Evolutionary conservation across 1,140 invertebrate species (phyloP), one percentile per base, ranked within the genome.

Genomic region (Brachionus rotundiformis): DNA sequence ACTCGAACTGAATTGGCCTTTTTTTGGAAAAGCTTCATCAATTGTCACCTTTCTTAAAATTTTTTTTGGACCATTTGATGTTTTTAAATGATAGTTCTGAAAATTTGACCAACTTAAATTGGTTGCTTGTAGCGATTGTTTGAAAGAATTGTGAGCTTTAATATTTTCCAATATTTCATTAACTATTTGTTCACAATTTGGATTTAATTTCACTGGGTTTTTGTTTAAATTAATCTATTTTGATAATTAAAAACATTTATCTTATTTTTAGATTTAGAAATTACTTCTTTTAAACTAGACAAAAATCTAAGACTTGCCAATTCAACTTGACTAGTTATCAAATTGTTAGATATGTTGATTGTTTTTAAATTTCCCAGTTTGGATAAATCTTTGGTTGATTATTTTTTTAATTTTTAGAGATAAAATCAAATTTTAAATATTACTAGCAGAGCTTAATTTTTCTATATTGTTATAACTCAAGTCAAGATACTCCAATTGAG

Each of bases 401-500:
- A n/a, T n/a, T n/a, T n/a, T n/a, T n/a, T n/a, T n/a, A n/a, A n/a
- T n/a, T n/a, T n/a, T n/a, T n/a, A n/a, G n/a, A n/a, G n/a, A n/a
- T 31, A n/a, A n/a, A n/a, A 68, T 5, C 7, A 33, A 19, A 33
- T 36, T 19, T 33, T 16, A 16, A 16, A 36, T 7, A 11, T 41
- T 73, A 73, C 68, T 73, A 5, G 36, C 5, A 23, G 19, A 19
- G 23, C 27, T 41, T 25, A 73, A 13, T 11, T 19, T 25, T 73
- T 73, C 68, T 19, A 73, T 73, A 73, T 73, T 73, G 19, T 73
- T 73, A n/a, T 44, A 73, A n/a, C 68, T 73, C 11, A 73, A 13
- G 25, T 73, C 68, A 2, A 73, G 25, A 41, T 73, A 73, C 44
- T 73, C 68, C 19, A 73, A 44, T 73, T 44, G 68, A 73, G 19